Conservation (phyloP, 1,140 invertebrate genomes). For the Aphelinus certus region DNA sequence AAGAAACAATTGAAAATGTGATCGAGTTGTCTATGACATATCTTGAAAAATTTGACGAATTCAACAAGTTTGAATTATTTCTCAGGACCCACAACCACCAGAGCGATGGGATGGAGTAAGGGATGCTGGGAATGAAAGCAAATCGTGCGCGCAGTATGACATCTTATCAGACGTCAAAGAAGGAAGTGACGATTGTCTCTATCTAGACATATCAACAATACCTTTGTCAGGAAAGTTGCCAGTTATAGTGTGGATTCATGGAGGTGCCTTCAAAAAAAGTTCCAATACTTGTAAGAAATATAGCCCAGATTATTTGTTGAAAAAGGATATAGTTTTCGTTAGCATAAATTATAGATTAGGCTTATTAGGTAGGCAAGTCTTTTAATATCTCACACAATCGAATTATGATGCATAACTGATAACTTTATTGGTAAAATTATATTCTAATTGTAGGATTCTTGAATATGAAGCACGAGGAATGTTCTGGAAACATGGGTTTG, state of each 20-base stretch:
- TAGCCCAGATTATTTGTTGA: slow-evolving; percentile 66
- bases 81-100: slow-evolving; percentile 47
- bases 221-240: slow-evolving; percentile 65
- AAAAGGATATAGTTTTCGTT: slow-evolving; percentile 69
- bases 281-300: slow-evolving; percentile 59
- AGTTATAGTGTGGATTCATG: slow-evolving; percentile 79
- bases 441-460: slow-evolving; percentile 46
- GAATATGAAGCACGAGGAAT: slow-evolving; percentile 47
- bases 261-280: slow-evolving; percentile 71
- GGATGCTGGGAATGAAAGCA: slow-evolving; percentile 44
- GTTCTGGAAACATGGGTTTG: slow-evolving; percentile 48
- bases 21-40: not conserved
- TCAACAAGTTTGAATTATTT: not conserved
- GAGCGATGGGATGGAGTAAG: slow-evolving; percentile 48
- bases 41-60: not conserved
- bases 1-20: too few relatives aligned
- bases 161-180: slow-evolving; percentile 45
- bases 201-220: slow-evolving; percentile 82
- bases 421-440: not conserved
- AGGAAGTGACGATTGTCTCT: slow-evolving; percentile 80
- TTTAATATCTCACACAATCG: too few relatives aligned
- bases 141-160: slow-evolving; percentile 41
- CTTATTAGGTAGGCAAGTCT: slow-evolving; percentile 60
- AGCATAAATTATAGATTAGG: slow-evolving; percentile 73
- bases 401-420: not conserved